Evolutionary conservation across 2,888 invertebrate species (phyloP).

Genomic region (Drosophila limbata): DNA sequence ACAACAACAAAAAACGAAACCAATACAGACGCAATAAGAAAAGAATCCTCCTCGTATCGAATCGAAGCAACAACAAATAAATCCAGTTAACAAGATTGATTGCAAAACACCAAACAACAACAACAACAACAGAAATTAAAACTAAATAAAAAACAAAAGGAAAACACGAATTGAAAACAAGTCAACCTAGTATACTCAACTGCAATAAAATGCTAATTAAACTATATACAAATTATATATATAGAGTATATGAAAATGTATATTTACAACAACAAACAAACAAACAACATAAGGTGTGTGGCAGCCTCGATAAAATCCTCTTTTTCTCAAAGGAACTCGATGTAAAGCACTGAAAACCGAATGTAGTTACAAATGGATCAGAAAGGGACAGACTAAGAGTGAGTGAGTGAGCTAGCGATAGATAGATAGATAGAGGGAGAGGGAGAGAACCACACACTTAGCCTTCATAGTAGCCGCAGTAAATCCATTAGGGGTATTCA

Average conservation of each 20-base stretch:
- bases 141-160: conserved; percentile 19
- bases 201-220: conserved; percentile 73
- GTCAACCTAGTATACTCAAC: conserved; percentile 77
- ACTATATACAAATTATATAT: conserved; percentile 64
- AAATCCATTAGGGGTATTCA: conserved; percentile 50
- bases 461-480: conserved; percentile 50
- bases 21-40: conserved; percentile 69
- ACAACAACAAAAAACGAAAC: conserved; percentile 28
- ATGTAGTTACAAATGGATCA: conserved; percentile 20
- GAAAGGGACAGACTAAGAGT: conserved; percentile 6
- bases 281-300: conserved; percentile 41
- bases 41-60: conserved; percentile 58
- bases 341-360: neutral
- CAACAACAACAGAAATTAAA: conserved; percentile 24
- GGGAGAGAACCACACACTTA: conserved; percentile 37
- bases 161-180: conserved; percentile 41
- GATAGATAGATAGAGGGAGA: conserved; percentile 9
- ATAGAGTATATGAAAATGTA: conserved; percentile 69
- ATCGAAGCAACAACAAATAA: conserved; percentile 35
- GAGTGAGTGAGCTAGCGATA: conserved; percentile 1
- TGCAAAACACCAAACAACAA: conserved; percentile 37
- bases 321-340: conserved; percentile 9
- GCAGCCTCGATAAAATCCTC: conserved; percentile 12
- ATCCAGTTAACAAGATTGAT: conserved; percentile 20
- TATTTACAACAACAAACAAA: conserved; percentile 62